phyloP scores from a whole-genome alignment of 1,140 invertebrate species.

The Pachypeltis micranthus region DNA sequence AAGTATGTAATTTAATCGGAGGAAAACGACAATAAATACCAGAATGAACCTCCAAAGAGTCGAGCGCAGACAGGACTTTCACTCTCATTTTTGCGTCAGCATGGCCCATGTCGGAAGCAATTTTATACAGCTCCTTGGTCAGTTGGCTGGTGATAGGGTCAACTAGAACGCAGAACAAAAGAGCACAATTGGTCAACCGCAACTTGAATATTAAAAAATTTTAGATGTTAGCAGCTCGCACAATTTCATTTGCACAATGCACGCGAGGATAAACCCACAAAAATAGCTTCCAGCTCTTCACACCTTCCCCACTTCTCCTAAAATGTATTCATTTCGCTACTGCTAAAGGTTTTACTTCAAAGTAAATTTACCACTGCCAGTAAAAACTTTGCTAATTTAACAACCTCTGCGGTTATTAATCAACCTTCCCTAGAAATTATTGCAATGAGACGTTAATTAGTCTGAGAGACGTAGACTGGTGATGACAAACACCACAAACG shows the following conservation, averaged over 20 bases:
- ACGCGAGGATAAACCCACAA: too few relatives aligned
- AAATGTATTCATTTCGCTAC: too few relatives aligned
- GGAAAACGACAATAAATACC: too few relatives aligned
- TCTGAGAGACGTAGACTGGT: background rate
- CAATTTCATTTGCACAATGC: too few relatives aligned
- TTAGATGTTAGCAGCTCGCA: too few relatives aligned
- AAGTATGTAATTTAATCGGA: too few relatives aligned
- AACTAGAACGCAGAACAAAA: constrained; percentile 1
- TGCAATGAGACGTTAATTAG: background rate
- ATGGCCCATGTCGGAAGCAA: constrained; percentile 21
- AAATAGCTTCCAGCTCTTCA: too few relatives aligned
- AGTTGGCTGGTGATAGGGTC: constrained; percentile 11
- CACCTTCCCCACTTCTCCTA: too few relatives aligned
- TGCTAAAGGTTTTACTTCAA: background rate
- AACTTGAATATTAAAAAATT: too few relatives aligned
- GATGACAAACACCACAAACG: too few relatives aligned
- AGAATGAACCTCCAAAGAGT: too few relatives aligned
- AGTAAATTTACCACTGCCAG: background rate
- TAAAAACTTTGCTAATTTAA: background rate
- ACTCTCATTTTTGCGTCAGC: constrained; percentile 14
- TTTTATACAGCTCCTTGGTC: constrained; percentile 18
- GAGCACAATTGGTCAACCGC: too few relatives aligned
- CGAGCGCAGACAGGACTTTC: constrained; percentile 12
- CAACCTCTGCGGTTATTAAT: background rate
- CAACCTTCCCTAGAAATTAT: background rate